Percentiles rank a stretch among this genome's conserved stretches.
Conservation (phyloP, 92 coral and sea anemone genomes). For the Desmophyllum pertusum region DNA sequence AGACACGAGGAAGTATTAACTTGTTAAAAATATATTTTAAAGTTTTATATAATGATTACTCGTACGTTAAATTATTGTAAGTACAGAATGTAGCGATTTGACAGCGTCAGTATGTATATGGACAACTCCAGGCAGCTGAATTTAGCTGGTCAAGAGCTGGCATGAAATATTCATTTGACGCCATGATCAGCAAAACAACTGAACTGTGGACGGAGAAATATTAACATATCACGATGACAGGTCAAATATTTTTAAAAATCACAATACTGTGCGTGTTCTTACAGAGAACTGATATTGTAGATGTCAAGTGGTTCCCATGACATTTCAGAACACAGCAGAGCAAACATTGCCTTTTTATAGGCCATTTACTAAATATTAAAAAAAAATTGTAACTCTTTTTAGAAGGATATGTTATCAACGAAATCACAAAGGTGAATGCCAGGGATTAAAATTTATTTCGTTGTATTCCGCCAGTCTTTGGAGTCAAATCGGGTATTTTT, state of each 20-base stretch:
- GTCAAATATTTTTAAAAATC: conserved; percentile 1
- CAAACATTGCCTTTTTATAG: background rate
- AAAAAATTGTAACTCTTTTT: background rate
- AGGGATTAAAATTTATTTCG: background rate
- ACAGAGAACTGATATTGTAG: background rate
- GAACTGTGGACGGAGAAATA: background rate
- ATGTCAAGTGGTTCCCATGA: conserved; percentile 26
- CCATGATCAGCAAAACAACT: background rate
- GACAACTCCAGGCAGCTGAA: background rate
- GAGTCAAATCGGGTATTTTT: background rate
- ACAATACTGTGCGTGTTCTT: background rate
- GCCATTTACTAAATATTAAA: background rate
- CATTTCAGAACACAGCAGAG: conserved; percentile 1
- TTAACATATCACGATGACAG: conserved; percentile 23
- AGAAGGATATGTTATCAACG: background rate
- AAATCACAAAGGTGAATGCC: background rate
- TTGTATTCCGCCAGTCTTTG: background rate
- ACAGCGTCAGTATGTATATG: background rate
- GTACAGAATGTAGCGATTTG: background rate
- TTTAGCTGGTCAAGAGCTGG: background rate
- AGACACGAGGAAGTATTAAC: background rate
- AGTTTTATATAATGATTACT: background rate
- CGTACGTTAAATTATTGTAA: background rate
- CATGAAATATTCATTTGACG: background rate
- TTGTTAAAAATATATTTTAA: background rate